A percentile compares a stretch with the other conserved stretches of the same genome.
These are phyloP conservation scores for Spongilla lacustris DNA, from an alignment of 37 sponge, comb jelly and placozoan genomes.

Conservation along the genomic window DNA sequence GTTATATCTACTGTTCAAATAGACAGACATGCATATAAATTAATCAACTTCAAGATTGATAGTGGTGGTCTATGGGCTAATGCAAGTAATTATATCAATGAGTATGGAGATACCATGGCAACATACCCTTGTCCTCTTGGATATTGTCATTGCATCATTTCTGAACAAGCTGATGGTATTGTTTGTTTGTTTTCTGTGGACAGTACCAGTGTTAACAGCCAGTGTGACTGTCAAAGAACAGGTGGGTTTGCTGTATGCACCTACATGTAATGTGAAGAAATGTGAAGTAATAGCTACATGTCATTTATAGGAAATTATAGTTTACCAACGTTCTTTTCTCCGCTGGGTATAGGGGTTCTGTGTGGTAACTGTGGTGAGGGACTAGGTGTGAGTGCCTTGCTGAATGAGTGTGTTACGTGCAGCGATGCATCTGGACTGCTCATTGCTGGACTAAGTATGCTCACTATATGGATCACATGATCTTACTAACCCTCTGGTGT, in stretches of 20 bases:
- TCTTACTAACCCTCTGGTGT: neutral
- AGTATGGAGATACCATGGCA: conserved; percentile 2
- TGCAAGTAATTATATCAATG: neutral
- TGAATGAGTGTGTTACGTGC: conserved; percentile 60
- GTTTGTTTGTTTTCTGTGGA: conserved; percentile 30
- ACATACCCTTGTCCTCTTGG: conserved; percentile 50
- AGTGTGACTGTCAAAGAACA: conserved; percentile 41
- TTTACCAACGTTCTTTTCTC: neutral
- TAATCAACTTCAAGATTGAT: neutral
- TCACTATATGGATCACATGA: neutral
- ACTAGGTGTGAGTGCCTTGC: conserved; percentile 57
- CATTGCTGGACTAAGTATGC: conserved; percentile 33
- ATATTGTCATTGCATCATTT: conserved; percentile 38
- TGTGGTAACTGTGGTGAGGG: conserved; percentile 71
- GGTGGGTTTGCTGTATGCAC: conserved; percentile 11
- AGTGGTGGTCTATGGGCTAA: conserved; percentile 29
- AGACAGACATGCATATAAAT: neutral
- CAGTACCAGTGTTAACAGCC: neutral
- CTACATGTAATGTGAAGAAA: neutral
- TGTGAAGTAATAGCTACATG: too few relatives aligned
- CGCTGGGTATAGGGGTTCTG: conserved; percentile 61
- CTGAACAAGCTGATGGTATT: neutral
- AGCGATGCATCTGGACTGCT: conserved; percentile 17
- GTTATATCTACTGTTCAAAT: neutral
- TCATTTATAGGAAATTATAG: too few relatives aligned